Conservation (phyloP, 2,888 invertebrate genomes). For the Camptogramma bilineatum region DNA sequence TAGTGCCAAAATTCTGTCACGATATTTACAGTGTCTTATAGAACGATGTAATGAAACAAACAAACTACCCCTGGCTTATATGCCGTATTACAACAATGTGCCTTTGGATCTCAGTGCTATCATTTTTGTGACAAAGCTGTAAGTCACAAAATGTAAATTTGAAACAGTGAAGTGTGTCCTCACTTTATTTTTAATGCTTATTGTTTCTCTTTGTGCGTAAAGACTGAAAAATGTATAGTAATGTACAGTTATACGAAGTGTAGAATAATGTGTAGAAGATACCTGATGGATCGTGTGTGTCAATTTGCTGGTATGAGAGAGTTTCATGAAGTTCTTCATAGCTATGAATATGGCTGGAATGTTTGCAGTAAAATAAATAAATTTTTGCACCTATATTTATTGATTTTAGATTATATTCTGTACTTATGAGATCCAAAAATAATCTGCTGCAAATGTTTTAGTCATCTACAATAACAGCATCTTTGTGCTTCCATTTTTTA, state of each 20-base stretch:
- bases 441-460: conserved; percentile 41
- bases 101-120: conserved; percentile 62
- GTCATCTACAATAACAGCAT: conserved; percentile 40
- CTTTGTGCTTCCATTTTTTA: conserved; percentile 53
- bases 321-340: conserved; percentile 44
- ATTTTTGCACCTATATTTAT: conserved; percentile 17
- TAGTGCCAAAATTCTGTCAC: conserved; percentile 48
- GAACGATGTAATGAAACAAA: conserved; percentile 24
- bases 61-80: conserved; percentile 48
- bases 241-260: conserved; percentile 70
- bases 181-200: conserved; percentile 54
- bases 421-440: conserved; percentile 16
- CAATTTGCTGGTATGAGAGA: conserved; percentile 50
- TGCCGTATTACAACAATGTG: conserved; percentile 71
- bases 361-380: conserved; percentile 38
- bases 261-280: conserved; percentile 67
- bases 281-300: conserved; percentile 55
- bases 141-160: conserved; percentile 43
- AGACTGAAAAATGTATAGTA: conserved; percentile 75
- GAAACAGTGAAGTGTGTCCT: conserved; percentile 44
- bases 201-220: conserved; percentile 60
- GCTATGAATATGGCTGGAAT: conserved; percentile 44
- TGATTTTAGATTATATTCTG: conserved; percentile 7
- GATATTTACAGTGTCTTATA: conserved; percentile 32
- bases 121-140: conserved; percentile 61